Percentiles rank a stretch among this genome's conserved stretches.
Evolutionary conservation across 64 coral and sea anemone genomes (phyloP).

Genomic region (Anthopleura sola): DNA sequence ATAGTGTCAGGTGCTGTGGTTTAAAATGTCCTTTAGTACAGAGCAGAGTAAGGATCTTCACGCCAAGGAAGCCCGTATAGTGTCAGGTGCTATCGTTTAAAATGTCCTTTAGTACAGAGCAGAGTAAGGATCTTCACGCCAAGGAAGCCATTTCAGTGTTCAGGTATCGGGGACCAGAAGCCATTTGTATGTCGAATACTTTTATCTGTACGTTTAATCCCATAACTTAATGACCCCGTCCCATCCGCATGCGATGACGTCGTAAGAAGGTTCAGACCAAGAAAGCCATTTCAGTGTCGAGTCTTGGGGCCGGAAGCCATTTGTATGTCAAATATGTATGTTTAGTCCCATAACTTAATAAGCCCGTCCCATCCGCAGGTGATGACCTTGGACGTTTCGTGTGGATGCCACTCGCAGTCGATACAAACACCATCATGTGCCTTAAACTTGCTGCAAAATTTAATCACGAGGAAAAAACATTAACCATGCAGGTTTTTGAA

Average conservation of each 20-base stretch:
- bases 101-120: no score
- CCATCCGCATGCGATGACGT: neutral
- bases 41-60: no score
- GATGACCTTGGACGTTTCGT: conserved; percentile 96
- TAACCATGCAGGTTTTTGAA: no score
- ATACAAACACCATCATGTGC: conserved; percentile 96
- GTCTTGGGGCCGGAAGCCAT: neutral
- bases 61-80: no score
- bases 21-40: no score
- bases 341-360: conserved; percentile 98
- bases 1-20: no score
- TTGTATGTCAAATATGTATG: neutral
- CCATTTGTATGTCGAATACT: neutral
- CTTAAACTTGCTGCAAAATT: conserved; percentile 85
- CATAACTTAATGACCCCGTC: neutral
- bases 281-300: neutral
- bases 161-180: no score
- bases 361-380: conserved; percentile 98
- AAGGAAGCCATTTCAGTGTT: no score
- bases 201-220: neutral
- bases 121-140: no score
- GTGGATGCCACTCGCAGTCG: conserved; percentile 94
- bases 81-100: no score
- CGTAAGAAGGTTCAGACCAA: neutral
- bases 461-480: neutral